Conservation (phyloP, 2,113 vertebrate genomes). For the Vombatus ursinus region DNA sequence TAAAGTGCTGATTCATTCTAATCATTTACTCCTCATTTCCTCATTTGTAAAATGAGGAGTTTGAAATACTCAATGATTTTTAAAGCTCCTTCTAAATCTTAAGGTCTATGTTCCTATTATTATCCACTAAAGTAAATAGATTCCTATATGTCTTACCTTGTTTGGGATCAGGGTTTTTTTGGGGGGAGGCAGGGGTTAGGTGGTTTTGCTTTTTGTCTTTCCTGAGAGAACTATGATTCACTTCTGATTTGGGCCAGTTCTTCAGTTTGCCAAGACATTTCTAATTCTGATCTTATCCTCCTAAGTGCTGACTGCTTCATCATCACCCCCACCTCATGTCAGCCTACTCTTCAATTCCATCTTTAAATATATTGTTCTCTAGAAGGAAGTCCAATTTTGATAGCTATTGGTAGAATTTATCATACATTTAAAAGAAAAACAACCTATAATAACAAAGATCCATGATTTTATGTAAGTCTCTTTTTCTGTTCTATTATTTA, state of each 20-base stretch:
- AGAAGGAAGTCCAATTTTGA: neutral
- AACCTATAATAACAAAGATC: neutral
- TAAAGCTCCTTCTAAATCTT: neutral
- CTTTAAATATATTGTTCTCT: neutral
- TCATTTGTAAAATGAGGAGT: neutral
- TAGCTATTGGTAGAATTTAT: neutral
- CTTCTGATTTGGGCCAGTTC: neutral
- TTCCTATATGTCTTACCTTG: neutral
- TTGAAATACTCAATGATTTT: neutral
- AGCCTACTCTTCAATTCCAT: neutral
- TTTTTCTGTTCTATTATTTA: neutral
- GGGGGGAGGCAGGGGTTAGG: too few species aligned
- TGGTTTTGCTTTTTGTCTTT: neutral
- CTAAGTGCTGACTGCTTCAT: neutral
- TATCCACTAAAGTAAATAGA: neutral
- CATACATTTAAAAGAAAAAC: neutral
- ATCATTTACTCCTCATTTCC: neutral
- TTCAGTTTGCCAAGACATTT: neutral
- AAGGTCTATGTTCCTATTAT: neutral
- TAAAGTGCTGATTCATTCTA: neutral
- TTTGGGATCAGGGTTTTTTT: neutral
- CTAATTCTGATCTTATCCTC: neutral
- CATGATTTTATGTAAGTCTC: neutral
- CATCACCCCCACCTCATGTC: neutral
- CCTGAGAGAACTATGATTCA: neutral